These are phyloP conservation scores for Cettia cetti DNA, from an alignment of 2,113 vertebrate species.

Conservation along the genomic window DNA sequence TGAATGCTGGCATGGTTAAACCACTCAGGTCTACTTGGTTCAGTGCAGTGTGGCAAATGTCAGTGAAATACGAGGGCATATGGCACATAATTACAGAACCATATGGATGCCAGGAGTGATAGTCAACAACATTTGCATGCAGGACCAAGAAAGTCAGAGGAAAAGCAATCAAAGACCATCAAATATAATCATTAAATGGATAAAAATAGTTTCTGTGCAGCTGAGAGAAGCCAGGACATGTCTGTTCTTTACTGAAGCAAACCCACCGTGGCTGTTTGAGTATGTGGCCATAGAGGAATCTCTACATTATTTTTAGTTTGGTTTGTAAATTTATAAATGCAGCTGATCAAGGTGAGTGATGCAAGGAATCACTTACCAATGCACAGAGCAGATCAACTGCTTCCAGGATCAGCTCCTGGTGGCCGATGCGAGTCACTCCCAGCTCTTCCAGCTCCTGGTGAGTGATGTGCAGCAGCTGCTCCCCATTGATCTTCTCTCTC, in stretches of 20 bases:
- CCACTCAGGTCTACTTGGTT: not conserved
- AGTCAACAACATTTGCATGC: not conserved
- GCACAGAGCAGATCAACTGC: constrained; percentile 87
- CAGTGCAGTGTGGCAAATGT: constrained; percentile 14
- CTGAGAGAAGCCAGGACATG: not conserved
- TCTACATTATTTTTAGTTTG: accelerated
- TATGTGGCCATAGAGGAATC: accelerated
- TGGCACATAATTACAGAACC: constrained; percentile 33
- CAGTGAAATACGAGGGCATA: constrained; percentile 19
- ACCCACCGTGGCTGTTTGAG: not conserved
- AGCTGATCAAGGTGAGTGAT: not conserved
- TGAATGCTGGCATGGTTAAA: not conserved
- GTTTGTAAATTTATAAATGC: not conserved
- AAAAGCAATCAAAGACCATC: not conserved
- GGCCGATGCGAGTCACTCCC: constrained; percentile 85
- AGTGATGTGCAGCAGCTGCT: constrained; percentile 89
- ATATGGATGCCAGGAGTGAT: constrained; percentile 30
- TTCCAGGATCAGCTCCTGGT: constrained; percentile 90
- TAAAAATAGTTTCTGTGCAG: not conserved
- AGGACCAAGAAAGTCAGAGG: not conserved
- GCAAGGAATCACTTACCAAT: constrained; percentile 72
- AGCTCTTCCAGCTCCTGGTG: constrained; percentile 88
- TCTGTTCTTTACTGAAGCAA: not conserved
- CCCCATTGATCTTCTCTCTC: constrained; percentile 86
- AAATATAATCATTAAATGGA: not conserved